A percentile compares a stretch with the other conserved stretches of the same genome.
phyloP scores from a whole-genome alignment of 1,140 invertebrate species.

The Calycopis cecrops region DNA sequence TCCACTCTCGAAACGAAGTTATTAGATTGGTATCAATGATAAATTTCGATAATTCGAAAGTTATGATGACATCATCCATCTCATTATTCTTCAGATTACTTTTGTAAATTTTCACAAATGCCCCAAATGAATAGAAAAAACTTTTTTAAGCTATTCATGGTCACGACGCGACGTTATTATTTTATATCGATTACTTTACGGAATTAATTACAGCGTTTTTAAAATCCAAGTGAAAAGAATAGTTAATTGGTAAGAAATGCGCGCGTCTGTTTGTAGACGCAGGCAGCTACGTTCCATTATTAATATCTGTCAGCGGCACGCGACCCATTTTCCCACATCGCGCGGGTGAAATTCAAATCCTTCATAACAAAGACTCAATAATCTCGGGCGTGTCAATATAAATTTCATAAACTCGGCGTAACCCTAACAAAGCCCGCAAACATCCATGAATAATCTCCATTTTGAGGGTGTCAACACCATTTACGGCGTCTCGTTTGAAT shows the following conservation, averaged over 20 bases:
- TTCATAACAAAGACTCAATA: constrained; percentile 65
- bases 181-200: no score
- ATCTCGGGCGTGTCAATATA: constrained; percentile 69
- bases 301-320: constrained; percentile 74
- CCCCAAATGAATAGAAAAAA: no score
- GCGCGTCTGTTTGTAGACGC: constrained; percentile 11
- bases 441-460: constrained; percentile 73
- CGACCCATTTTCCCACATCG: constrained; percentile 71
- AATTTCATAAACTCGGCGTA: constrained; percentile 69
- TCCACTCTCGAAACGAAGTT: no score
- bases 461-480: constrained; percentile 70
- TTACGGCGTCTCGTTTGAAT: constrained; percentile 47
- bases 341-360: constrained; percentile 56
- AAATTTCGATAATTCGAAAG: no score
- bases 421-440: constrained; percentile 64
- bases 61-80: no score
- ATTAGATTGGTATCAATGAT: no score
- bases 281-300: constrained; percentile 38
- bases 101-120: no score
- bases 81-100: no score
- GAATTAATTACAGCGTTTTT: no score
- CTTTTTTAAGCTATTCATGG: no score
- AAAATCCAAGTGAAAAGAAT: not conserved
- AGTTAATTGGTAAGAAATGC: constrained; percentile 13
- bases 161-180: no score